Percentiles rank a stretch among this genome's conserved stretches.
phyloP scores from a whole-genome alignment of 2,797 vertebrate species.

The Spinus olivaceus region DNA sequence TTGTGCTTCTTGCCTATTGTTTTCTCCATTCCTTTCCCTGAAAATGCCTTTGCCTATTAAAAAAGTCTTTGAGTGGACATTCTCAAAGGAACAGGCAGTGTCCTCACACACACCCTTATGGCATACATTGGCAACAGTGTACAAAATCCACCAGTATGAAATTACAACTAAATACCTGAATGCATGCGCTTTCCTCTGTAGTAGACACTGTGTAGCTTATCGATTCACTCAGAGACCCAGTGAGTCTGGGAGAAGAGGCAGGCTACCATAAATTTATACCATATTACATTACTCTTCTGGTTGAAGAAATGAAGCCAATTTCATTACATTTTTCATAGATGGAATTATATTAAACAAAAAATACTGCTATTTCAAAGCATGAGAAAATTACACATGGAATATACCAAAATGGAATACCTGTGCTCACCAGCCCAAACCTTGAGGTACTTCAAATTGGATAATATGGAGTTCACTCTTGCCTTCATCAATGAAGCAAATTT shows the following conservation, averaged over 20 bases:
- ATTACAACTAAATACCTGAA: background rate
- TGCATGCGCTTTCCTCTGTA: background rate
- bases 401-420: background rate
- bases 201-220: background rate
- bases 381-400: background rate
- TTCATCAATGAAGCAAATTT: background rate
- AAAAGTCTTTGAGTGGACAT: background rate
- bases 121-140: background rate
- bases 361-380: fast-evolving
- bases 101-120: background rate
- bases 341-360: background rate
- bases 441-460: background rate
- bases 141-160: background rate
- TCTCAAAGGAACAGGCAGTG: background rate
- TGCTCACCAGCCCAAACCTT: background rate
- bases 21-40: background rate
- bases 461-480: background rate
- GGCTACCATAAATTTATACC: background rate
- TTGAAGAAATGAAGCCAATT: background rate
- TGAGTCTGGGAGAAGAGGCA: background rate
- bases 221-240: background rate
- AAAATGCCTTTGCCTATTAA: background rate
- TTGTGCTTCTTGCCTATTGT: background rate
- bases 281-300: background rate
- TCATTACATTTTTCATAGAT: background rate